Base-by-base conservation (phyloP, 2,888 invertebrate species). In the Augochlorella aurata region DNA sequence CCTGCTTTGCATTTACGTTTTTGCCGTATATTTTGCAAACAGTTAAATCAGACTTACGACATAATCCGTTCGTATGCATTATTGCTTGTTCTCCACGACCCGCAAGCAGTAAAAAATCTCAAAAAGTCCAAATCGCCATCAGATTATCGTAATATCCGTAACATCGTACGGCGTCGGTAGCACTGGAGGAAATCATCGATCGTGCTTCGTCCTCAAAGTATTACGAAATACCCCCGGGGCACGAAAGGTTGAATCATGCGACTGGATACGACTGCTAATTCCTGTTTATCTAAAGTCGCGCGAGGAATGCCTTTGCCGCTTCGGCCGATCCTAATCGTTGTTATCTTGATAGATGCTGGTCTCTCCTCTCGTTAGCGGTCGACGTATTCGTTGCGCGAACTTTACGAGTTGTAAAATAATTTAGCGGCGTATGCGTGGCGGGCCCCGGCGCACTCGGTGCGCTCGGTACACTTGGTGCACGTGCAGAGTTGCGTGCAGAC, bases 351-450 rank as follows among this genome's bases (percentile, higher is more conserved):
- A 88, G 90, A 88, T 83, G 84, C 83, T 74, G 81, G 71, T 82
- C 80, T 87, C 89, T 90, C 89, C 80, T 87, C 90, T 90, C 88
- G 90, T 90, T 90, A 90, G 83, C 82, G 79, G 67, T 70, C 87
- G 77, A 88, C 78, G 86, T 87, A 86, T 90, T 87, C 89, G 86
- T 85, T 79, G 80, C 54, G 74, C 72, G 84, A 81, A 84, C 85
- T 89, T 90, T 88, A 90, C 86, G 87, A 88, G 86, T 88, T 83
- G 83, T 86, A 89, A 90, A 90, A 81, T 81, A 81, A 81, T 81
- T 81, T 70, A 81, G 69, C 81, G 58, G 77, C 50, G 81, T 58
- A 66, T 76, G 76, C 61, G 78, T 61, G 47, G 65, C 72, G 63
- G 49, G 18, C 50, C 38, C 7, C 38, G 38, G 38, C 3, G 38